Conservation (phyloP, 1,140 invertebrate species). For the Heliconius hermathena region DNA sequence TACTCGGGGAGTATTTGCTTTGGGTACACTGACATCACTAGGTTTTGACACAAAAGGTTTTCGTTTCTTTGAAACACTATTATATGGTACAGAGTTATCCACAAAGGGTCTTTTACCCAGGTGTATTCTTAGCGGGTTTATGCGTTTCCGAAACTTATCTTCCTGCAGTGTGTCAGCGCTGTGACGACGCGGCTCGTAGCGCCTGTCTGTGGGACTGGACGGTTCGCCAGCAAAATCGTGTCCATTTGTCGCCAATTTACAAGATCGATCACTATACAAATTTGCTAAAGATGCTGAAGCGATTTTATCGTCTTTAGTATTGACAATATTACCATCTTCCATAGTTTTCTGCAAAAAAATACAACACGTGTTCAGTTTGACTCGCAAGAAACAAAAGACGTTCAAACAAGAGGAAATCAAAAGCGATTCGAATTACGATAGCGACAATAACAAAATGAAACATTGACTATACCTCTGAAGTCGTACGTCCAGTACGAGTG, state of each 20-base stretch:
- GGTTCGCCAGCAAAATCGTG: constrained; percentile 65
- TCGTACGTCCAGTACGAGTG: constrained; percentile 80
- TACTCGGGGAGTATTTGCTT: constrained; percentile 53
- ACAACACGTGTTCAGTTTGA: constrained; percentile 69
- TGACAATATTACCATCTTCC: constrained; percentile 78
- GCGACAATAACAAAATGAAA: constrained; percentile 57
- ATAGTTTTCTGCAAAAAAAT: constrained; percentile 75
- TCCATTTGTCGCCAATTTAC: constrained; percentile 69
- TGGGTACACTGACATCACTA: constrained; percentile 59
- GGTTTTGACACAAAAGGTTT: constrained; percentile 58
- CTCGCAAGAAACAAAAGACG: constrained; percentile 76
- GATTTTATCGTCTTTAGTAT: constrained; percentile 71
- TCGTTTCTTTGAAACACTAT: constrained; percentile 63
- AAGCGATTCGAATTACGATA: constrained; percentile 70
- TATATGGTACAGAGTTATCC: constrained; percentile 62
- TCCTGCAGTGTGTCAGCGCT: constrained; percentile 52
- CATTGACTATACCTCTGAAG: constrained; percentile 68
- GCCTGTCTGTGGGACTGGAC: constrained; percentile 56
- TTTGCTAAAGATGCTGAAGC: constrained; percentile 57
- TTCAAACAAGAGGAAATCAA: constrained; percentile 73
- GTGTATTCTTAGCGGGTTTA: constrained; percentile 74
- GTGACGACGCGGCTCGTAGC: constrained; percentile 50
- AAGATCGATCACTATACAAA: constrained; percentile 60
- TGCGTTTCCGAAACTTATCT: constrained; percentile 67
- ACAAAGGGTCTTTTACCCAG: constrained; percentile 74